Conservation (phyloP, 2,113 vertebrate genomes). For the Miniopterus natalensis region DNA sequence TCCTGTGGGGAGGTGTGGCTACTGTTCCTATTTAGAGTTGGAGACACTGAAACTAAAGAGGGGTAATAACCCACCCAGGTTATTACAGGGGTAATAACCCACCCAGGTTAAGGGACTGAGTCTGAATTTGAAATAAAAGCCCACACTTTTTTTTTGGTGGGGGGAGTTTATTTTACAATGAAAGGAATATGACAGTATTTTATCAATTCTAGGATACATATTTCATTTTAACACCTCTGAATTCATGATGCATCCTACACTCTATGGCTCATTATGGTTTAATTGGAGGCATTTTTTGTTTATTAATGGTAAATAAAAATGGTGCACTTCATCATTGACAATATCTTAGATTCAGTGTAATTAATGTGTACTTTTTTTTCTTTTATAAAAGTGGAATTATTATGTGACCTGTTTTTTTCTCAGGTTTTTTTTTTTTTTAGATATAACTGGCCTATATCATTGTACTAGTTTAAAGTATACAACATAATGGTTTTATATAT, state of each 20-base stretch:
- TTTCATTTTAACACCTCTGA: constrained; percentile 23
- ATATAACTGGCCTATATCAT: not conserved
- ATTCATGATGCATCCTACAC: not conserved
- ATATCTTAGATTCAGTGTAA: not conserved
- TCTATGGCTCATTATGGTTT: not conserved
- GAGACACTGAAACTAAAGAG: not conserved
- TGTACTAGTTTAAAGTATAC: not conserved
- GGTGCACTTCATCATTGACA: not conserved
- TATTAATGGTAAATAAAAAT: constrained; percentile 14
- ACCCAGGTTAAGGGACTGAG: not conserved
- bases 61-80: not conserved
- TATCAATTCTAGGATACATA: not conserved
- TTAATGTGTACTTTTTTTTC: constrained; percentile 1
- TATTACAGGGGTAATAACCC: not conserved
- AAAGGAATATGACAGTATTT: not conserved
- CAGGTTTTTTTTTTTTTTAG: not conserved
- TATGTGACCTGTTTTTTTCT: not conserved
- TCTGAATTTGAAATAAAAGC: not conserved
- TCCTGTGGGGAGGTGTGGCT: not conserved
- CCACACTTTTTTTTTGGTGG: not conserved
- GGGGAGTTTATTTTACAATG: not conserved
- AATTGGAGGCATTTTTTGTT: not conserved
- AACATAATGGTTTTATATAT: not conserved
- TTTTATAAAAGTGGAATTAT: not conserved
- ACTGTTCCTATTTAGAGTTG: not conserved